These are phyloP conservation scores for Geothlypis trichas DNA, from an alignment of 2,113 vertebrate genomes.

Conservation along the genomic window DNA sequence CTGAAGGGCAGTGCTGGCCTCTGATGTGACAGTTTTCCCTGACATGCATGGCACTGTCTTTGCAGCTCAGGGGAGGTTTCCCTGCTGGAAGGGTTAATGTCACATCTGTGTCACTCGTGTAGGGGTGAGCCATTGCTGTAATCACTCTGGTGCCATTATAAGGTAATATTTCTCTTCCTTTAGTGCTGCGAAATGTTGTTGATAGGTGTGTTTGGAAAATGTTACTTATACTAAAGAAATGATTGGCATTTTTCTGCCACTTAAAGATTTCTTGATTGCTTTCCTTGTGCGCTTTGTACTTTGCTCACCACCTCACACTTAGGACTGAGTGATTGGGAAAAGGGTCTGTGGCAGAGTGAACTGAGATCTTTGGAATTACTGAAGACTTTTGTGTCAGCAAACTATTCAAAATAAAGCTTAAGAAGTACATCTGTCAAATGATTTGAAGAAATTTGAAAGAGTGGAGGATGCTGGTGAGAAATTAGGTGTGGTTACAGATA, in stretches of 20 bases:
- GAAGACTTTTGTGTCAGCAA: background rate
- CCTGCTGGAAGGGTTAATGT: background rate
- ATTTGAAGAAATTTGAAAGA: background rate
- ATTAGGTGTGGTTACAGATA: background rate
- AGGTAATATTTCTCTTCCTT: background rate
- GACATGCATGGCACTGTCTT: background rate
- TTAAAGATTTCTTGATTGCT: background rate
- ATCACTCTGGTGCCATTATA: background rate
- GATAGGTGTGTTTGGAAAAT: background rate
- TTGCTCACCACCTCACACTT: background rate
- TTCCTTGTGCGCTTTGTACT: background rate
- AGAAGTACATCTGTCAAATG: background rate
- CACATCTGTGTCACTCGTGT: background rate
- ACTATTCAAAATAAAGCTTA: background rate
- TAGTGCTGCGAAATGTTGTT: background rate
- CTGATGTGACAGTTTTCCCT: background rate
- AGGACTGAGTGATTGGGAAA: background rate
- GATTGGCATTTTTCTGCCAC: background rate
- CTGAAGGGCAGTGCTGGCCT: background rate
- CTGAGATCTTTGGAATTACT: background rate
- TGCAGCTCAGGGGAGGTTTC: background rate
- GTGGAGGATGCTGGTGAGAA: background rate
- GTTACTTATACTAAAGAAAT: background rate
- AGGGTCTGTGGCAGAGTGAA: background rate
- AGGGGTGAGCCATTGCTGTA: background rate